Evolutionary conservation across 2,888 invertebrate species (phyloP), one percentile per base, ranked within the genome.

Genomic region (Congeria kusceri): DNA sequence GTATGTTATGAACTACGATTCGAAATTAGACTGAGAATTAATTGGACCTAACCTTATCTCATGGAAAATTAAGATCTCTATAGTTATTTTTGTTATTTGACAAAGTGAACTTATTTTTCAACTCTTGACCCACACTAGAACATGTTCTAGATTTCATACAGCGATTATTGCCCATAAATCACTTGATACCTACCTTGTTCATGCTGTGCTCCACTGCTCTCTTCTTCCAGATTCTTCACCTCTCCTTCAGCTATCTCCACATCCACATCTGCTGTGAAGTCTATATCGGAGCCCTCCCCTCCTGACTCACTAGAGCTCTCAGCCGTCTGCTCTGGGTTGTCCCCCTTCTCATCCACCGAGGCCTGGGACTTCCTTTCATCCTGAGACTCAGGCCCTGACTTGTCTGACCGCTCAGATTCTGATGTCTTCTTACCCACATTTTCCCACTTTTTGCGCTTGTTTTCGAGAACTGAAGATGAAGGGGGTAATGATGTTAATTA

Each of bases 221-320:
- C 66, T n/a, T 67, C 57, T 74, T 74, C 20, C 20, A 53, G 66
- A 58, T 57, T 64, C 29, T 68, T 71, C 29, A 76, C 27, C 18
- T 80, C 79, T 25, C 79, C 83, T n/a, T 71, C 83, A 39, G 71
- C 77, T 29, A 79, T 29, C 47, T 83, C 83, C 59, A 79, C 70
- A 80, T 83, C 83, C 13, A 83, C 79, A 71, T 83, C 83, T 29
- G 73, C 79, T 20, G 76, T 67, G 15, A 83, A 59, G 29, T 82
- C 82, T 20, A 76, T 62, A 27, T 79, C 79, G 1, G 77, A 78
- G 3, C 47, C 76, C 5, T 57, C 77, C 13, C 71, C 73, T 18
- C 39, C 59, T 23, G 68, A 68, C 28, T 74, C 74, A 71, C 74
- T 79, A 13, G 27, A 28, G 3, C 18, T 44, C 25, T 61, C 65